Percentiles rank a stretch among this genome's conserved stretches.
These are phyloP conservation scores for Phyllostomus discolor DNA, from an alignment of 2,113 vertebrate species.

Conservation along the genomic window DNA sequence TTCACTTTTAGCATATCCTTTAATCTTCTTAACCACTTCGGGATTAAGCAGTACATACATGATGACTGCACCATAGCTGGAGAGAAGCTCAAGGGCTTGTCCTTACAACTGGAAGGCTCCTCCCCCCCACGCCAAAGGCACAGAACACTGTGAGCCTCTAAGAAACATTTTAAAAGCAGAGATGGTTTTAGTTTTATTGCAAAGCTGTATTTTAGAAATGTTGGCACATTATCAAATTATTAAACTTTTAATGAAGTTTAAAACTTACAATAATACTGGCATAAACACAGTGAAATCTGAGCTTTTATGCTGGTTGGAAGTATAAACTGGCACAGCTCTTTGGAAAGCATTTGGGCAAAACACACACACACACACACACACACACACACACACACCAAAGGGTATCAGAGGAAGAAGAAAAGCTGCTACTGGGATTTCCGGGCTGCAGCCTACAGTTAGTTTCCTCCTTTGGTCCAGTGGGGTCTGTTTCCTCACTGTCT, in stretches of 20 bases:
- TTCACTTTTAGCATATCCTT: neutral
- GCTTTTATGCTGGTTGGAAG: neutral
- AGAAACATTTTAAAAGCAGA: neutral
- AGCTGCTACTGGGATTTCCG: neutral
- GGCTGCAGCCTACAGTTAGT: neutral
- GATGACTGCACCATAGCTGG: neutral
- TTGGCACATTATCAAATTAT: neutral
- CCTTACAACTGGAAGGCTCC: neutral
- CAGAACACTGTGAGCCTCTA: neutral
- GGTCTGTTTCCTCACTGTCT: neutral
- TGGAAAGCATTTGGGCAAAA: neutral
- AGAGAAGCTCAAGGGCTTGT: neutral
- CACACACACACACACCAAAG: neutral
- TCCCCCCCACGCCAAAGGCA: neutral
- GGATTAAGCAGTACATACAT: neutral
- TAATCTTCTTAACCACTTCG: neutral
- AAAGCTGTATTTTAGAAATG: conserved; percentile 27
- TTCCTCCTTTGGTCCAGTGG: neutral
- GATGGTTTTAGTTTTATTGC: neutral
- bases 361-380: too few species aligned
- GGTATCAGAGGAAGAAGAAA: neutral
- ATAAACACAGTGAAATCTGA: neutral
- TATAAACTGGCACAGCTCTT: neutral
- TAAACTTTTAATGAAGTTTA: conserved; percentile 22
- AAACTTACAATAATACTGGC: neutral